Percentiles rank a stretch among this genome's conserved stretches.
These are phyloP conservation scores for Biston stratarius DNA, from an alignment of 2,888 invertebrate species.

Conservation along the genomic window DNA sequence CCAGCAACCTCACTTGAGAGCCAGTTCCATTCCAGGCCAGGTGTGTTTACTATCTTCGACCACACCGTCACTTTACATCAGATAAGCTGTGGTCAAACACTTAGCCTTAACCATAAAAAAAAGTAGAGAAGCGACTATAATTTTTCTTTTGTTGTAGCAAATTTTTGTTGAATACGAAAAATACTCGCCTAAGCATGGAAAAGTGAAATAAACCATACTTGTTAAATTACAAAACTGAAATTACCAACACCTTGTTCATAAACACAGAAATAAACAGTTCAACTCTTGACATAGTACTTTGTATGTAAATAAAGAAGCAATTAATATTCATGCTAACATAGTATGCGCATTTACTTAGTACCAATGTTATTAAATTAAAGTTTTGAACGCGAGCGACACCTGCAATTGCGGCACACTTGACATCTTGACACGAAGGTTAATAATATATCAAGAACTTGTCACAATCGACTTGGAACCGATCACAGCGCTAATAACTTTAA, in stretches of 20 bases:
- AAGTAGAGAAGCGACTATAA: too few species aligned
- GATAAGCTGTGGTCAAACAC: too few species aligned
- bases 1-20: too few species aligned
- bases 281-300: conserved; percentile 52
- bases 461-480: not conserved
- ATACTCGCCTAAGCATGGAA: too few species aligned
- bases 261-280: conserved; percentile 48
- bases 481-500: not conserved
- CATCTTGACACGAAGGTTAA: conserved; percentile 26
- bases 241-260: conserved; percentile 8
- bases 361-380: conserved; percentile 28
- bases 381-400: conserved; percentile 4
- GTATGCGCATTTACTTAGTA: conserved; percentile 30
- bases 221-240: not conserved
- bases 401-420: conserved; percentile 22
- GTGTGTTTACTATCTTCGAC: too few species aligned
- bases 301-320: conserved; percentile 55
- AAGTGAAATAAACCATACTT: too few species aligned
- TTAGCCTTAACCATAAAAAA: too few species aligned
- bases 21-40: too few species aligned
- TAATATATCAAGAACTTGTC: conserved; percentile 15
- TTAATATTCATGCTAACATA: conserved; percentile 52
- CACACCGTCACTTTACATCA: too few species aligned
- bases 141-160: too few species aligned
- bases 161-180: too few species aligned